Evolutionary conservation across 2,797 vertebrate species (phyloP).

Genomic region (Lycodopsis pacificus): DNA sequence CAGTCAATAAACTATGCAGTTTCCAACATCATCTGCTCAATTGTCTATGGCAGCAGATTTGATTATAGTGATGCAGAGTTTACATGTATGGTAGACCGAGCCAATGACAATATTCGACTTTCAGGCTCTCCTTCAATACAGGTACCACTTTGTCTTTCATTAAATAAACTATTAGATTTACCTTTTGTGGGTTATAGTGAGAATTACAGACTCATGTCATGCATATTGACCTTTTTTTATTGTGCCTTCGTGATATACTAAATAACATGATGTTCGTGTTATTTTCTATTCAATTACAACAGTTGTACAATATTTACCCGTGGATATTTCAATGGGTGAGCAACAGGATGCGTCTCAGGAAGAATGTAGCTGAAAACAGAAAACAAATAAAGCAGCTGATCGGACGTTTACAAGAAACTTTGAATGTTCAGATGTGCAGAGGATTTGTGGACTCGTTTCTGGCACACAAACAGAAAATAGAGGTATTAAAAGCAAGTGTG

Average conservation of each 20-base stretch:
- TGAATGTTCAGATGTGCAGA: conserved; percentile 14
- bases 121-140: neutral
- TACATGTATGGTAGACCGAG: neutral
- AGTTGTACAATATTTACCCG: neutral
- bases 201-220: neutral
- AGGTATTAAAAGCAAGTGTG: conserved; percentile 5
- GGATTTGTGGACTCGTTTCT: conserved; percentile 9
- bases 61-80: conserved; percentile 2
- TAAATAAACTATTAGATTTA: neutral
- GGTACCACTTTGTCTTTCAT: conserved; percentile 3
- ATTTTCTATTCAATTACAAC: neutral
- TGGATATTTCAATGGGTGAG: neutral
- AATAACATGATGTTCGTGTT: neutral
- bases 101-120: neutral
- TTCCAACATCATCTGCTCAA: conserved; percentile 5
- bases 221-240: neutral
- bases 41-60: conserved; percentile 9
- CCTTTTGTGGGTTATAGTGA: neutral
- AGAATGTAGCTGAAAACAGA: neutral
- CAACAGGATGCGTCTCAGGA: neutral
- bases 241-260: neutral
- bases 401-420: neutral
- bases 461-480: neutral
- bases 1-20: neutral
- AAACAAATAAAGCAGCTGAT: neutral